Conservation (phyloP, 2,888 invertebrate genomes). For the Apocheima hispidaria region DNA sequence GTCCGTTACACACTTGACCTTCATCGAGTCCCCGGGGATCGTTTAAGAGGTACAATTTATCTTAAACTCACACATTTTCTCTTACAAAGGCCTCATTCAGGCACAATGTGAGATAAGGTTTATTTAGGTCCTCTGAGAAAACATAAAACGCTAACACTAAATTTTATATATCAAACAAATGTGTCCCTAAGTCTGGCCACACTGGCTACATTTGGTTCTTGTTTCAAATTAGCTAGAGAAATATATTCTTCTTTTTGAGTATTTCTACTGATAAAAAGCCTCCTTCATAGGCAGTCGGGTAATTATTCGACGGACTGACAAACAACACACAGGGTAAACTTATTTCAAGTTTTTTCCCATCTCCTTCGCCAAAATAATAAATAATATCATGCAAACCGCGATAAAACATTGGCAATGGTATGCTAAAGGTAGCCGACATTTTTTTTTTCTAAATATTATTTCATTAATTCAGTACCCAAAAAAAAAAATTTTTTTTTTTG, state of each 20-base stretch:
- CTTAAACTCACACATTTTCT: constrained; percentile 35
- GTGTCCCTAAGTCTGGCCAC: constrained; percentile 10
- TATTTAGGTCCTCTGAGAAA: constrained; percentile 34
- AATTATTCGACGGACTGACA: too few relatives aligned
- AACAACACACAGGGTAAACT: too few relatives aligned
- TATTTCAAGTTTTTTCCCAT: too few relatives aligned
- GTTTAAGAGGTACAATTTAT: constrained; percentile 37
- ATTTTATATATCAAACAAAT: constrained; percentile 29
- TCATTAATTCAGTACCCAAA: too few relatives aligned
- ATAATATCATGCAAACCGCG: too few relatives aligned
- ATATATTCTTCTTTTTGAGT: background rate
- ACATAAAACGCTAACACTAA: constrained; percentile 32
- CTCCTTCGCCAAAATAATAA: too few relatives aligned
- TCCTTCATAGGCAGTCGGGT: too few relatives aligned
- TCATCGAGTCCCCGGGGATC: constrained; percentile 24
- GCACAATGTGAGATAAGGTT: constrained; percentile 31
- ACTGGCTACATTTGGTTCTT: background rate
- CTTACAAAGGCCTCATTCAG: constrained; percentile 34
- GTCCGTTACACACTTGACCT: constrained; percentile 30
- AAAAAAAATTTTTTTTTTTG: too few relatives aligned
- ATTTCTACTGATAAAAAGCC: background rate
- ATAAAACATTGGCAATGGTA: too few relatives aligned
- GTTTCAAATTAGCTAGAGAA: constrained; percentile 1
- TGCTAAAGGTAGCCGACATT: too few relatives aligned
- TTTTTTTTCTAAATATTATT: too few relatives aligned